phyloP scores from a whole-genome alignment of 2,113 vertebrate species.

The Pogona vitticeps region DNA sequence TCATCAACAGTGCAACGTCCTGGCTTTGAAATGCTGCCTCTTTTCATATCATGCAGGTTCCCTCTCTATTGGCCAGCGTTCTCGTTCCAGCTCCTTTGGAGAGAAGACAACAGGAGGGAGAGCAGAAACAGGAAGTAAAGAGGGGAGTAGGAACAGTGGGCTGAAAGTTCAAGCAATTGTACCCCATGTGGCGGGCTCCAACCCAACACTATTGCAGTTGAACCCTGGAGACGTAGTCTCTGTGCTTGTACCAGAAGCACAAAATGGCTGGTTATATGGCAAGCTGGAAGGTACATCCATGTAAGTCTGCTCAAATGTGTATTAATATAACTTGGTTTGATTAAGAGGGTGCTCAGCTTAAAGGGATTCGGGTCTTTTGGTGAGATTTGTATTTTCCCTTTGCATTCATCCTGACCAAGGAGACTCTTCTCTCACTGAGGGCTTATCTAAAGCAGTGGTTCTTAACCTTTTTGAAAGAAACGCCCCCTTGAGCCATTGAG shows the following conservation, averaged over 20 bases:
- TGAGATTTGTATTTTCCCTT: background rate
- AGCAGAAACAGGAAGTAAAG: conserved; percentile 45
- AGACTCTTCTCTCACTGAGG: background rate
- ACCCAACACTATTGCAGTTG: conserved; percentile 86
- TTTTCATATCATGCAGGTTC: conserved; percentile 64
- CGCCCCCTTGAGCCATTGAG: too few relatives aligned
- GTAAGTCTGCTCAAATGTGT: conserved; percentile 71
- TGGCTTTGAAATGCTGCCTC: conserved; percentile 2
- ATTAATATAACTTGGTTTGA: too few relatives aligned
- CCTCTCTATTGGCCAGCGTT: conserved; percentile 59
- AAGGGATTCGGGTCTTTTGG: background rate
- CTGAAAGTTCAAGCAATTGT: conserved; percentile 83
- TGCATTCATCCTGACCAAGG: background rate
- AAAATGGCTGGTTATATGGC: conserved; percentile 94
- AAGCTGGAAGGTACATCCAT: conserved; percentile 77
- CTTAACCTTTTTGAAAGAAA: too few relatives aligned
- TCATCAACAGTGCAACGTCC: rapidly evolving
- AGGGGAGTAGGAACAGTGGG: conserved; percentile 25
- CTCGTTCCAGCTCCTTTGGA: conserved; percentile 86
- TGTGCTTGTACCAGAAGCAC: conserved; percentile 78
- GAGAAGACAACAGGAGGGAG: conserved; percentile 76
- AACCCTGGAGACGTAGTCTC: conserved; percentile 78
- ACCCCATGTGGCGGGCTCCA: conserved; percentile 76
- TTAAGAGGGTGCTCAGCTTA: rapidly evolving
- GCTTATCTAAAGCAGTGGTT: background rate